Evolutionary conservation across 2,888 invertebrate species (phyloP), one percentile per base, ranked within the genome.

Genomic region (Cheiracanthium punctorium): DNA sequence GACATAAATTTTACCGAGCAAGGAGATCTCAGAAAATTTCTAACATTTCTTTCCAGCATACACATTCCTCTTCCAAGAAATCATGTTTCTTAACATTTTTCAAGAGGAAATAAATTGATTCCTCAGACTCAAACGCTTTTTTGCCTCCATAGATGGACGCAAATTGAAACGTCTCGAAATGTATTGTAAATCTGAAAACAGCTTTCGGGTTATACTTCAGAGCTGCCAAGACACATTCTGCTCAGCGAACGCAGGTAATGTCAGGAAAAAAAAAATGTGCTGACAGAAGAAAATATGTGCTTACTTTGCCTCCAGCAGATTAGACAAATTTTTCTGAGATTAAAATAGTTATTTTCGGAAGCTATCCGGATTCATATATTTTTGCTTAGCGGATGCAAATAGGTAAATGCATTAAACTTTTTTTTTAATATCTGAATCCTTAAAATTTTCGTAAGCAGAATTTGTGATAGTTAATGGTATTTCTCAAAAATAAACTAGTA

Each of bases 291-390:
- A 33, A 32, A 69, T 69, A 69, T 69, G 67, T 33, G 67, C 67
- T 33, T 33, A 33, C 67, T 32, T 33, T 30, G 67, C 67, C 67
- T 33, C 33, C n/a, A 69, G 32, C 67, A 20, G 32, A 69, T 69
- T 69, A 33, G 67, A 69, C 67, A 69, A 69, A 69, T n/a, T 69
- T 33, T 69, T 32, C 67, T 65, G 29, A 33, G 67, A 69, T 69
- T 33, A 69, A 69, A 69, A 24, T 24, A 24, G 48, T 14, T 48
- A 48, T 48, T 48, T 48, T 48, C 17, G 7, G 17, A 7, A 17
- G 48, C 37, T 12, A 7, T 17, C 17, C 17, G 48, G 17, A 17
- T 48, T 48, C 48, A 48, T 17, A 48, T 48, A 48, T 48, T 48
- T 48, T 17, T 2, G 7, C 2, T 48, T 17, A 17, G 48, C 1